Conservation (phyloP, 2,797 vertebrate species). For the Onychomys leucogaster region DNA sequence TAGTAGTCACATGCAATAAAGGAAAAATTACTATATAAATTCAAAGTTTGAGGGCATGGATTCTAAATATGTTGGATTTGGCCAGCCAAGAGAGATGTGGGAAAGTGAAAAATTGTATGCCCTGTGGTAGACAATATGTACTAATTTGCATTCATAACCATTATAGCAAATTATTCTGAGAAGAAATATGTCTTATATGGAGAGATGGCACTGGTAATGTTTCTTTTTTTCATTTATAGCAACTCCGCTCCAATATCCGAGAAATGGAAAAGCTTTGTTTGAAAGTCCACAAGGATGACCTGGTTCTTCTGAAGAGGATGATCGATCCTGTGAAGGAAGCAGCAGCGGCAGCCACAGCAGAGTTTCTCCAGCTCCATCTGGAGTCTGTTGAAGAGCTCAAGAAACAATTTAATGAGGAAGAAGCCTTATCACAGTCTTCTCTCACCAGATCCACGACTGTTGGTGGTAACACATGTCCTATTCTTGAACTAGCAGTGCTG, state of each 20-base stretch:
- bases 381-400: slow-evolving; percentile 87
- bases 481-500: neutral
- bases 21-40: slow-evolving; percentile 46
- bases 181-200: slow-evolving; percentile 52
- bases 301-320: slow-evolving; percentile 89
- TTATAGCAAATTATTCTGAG: slow-evolving; percentile 50
- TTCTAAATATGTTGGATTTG: slow-evolving; percentile 45
- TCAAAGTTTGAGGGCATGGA: slow-evolving; percentile 33
- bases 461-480: slow-evolving; percentile 80
- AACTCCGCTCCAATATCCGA: slow-evolving; percentile 94
- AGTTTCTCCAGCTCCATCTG: slow-evolving; percentile 93
- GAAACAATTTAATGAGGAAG: slow-evolving; percentile 81
- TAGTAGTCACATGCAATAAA: slow-evolving; percentile 44
- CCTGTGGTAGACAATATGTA: neutral
- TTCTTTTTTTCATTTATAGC: slow-evolving; percentile 86
- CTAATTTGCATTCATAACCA: slow-evolving; percentile 34
- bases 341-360: slow-evolving; percentile 89
- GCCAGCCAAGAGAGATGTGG: neutral
- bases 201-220: neutral
- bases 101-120: slow-evolving; percentile 33
- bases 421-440: slow-evolving; percentile 75
- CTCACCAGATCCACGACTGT: slow-evolving; percentile 87
- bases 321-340: slow-evolving; percentile 92
- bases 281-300: slow-evolving; percentile 91
- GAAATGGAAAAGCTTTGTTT: slow-evolving; percentile 97